Percentiles rank a stretch among this genome's conserved stretches.
phyloP scores from a whole-genome alignment of 2,797 vertebrate genomes.

The Anolis apletophallus region DNA sequence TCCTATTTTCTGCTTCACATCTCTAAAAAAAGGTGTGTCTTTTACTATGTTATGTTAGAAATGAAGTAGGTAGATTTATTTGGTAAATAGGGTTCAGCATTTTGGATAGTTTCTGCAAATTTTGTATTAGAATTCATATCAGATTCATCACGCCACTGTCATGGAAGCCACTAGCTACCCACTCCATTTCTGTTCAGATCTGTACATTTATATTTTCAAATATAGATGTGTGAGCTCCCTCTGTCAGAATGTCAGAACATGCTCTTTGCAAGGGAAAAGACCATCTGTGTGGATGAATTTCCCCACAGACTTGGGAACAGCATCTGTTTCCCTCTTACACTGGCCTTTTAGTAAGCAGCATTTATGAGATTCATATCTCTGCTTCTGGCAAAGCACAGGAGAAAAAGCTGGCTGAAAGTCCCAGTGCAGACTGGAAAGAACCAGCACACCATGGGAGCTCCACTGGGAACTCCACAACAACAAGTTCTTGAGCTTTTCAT shows the following conservation, averaged over 20 bases:
- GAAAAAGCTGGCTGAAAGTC: neutral
- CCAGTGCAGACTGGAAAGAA: neutral
- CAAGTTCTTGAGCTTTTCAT: neutral
- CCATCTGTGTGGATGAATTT: conserved; percentile 6
- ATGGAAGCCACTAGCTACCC: too few species aligned
- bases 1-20: neutral
- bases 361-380: neutral
- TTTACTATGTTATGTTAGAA: too few species aligned
- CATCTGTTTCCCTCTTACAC: conserved; percentile 1
- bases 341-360: neutral
- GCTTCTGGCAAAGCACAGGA: neutral
- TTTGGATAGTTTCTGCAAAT: too few species aligned
- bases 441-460: neutral
- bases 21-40: neutral
- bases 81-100: too few species aligned
- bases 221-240: neutral
- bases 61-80: too few species aligned
- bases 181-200: neutral
- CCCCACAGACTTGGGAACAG: neutral
- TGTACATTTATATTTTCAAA: neutral
- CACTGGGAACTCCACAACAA: neutral
- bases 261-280: conserved; percentile 2
- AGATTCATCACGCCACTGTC: too few species aligned
- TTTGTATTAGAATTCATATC: too few species aligned
- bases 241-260: neutral